These are phyloP conservation scores for Metallyticus violacea DNA, from an alignment of 2,888 invertebrate genomes.

Conservation along the genomic window DNA sequence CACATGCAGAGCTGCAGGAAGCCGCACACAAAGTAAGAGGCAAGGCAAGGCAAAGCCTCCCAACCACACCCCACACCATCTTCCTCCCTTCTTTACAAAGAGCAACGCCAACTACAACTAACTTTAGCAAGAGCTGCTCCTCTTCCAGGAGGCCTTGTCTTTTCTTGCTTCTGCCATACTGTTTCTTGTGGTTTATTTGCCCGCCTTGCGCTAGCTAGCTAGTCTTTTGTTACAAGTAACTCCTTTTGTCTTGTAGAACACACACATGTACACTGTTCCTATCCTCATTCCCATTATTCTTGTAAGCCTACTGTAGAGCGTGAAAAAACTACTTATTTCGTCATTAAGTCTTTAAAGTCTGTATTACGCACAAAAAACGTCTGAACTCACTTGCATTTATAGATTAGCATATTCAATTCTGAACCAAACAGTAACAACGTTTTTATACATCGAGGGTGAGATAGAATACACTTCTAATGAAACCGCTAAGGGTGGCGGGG, in stretches of 20 bases:
- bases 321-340: neutral
- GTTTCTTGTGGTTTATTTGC: constrained; percentile 18
- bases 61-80: neutral
- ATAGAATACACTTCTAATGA: no score
- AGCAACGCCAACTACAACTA: constrained; percentile 2
- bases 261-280: neutral
- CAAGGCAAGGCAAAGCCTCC: neutral
- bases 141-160: neutral
- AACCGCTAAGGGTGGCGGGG: no score
- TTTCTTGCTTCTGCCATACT: constrained; percentile 2
- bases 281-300: neutral
- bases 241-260: constrained; percentile 17
- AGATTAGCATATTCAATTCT: no score
- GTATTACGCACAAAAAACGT: neutral
- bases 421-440: no score
- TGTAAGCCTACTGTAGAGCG: neutral
- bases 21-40: constrained; percentile 10
- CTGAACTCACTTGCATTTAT: neutral
- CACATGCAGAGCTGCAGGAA: neutral
- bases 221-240: constrained; percentile 16
- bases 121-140: neutral
- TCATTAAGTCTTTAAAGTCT: neutral
- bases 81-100: constrained; percentile 11
- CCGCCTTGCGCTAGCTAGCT: neutral
- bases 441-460: no score